Base-by-base conservation (phyloP, 1,140 invertebrate genomes). In the Doryteuthis pealeii region DNA sequence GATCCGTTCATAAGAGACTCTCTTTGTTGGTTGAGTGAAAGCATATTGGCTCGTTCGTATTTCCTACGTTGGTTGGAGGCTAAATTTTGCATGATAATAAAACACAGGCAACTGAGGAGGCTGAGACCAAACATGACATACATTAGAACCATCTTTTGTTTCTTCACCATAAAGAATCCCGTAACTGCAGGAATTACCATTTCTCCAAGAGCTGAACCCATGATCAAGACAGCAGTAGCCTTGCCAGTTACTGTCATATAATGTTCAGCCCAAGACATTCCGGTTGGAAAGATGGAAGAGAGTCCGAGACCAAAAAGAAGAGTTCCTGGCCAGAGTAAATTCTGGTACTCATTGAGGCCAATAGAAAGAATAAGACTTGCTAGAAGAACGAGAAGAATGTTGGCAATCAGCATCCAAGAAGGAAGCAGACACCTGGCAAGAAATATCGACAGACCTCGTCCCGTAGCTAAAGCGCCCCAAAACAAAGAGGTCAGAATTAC, bases 261-360 rank as follows among this genome's bases (percentile, higher is more conserved):
- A 62, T 85, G 78, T 77, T 90, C 89, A 31, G 88, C 84, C 90
- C 89, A 90, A 18, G 88, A 82, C 14, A 90, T 84, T 28, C 82
- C 85, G 0, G 88, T 87, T 0, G 90, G 89, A 74, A 90, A 89
- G 15, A 90, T 85, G 12, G 90, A 89, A 0, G 90, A 88, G 78
- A 90, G 81, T 71, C 90, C 89, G 5, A 90, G 73, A 12, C 90
- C 90, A 26, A 85, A 67, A 18, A 77, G 78, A 30, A 84, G 66
- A 2, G 84, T 86, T 28, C 83, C 83, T 12, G 82, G 49, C 84
- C 84, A 86, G 26, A 86, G 68, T 2, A 80, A 33, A 28, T 74
- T 79, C 45, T 85, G 79, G 14, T 79, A 75, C 12, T 76, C 74
- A 15, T 80, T 75, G 1, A 87, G 82, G n/a, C 84, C 83, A 77